A percentile compares a stretch with the other conserved stretches of the same genome.
Conservation (phyloP, 1,140 invertebrate genomes). For the Homarus americanus region DNA sequence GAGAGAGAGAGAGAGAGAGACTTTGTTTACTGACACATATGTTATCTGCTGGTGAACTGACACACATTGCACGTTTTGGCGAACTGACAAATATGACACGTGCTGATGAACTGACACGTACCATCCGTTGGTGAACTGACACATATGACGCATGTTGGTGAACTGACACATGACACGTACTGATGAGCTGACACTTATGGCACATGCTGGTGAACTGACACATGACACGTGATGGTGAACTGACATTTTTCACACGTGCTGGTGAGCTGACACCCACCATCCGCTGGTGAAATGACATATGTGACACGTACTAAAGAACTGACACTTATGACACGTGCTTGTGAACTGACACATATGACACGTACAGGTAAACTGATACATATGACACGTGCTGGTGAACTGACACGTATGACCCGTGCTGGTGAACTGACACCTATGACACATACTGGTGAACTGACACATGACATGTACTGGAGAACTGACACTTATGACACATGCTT, state of each 20-base stretch:
- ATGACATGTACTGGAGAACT: not conserved
- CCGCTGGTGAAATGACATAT: not conserved
- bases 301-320: not conserved
- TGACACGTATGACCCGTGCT: not conserved
- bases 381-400: not conserved
- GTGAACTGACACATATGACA: not conserved
- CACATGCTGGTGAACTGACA: not conserved
- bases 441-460: not conserved
- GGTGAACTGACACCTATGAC: not conserved
- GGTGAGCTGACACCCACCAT: not conserved
- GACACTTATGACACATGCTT: not conserved
- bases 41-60: not conserved
- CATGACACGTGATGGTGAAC: not conserved
- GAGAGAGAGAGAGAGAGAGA: slow-evolving; percentile 29
- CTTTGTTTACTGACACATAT: not conserved
- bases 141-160: not conserved
- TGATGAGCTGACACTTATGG: not conserved
- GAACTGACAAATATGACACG: not conserved
- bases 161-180: not conserved
- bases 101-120: not conserved
- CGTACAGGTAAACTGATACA: not conserved
- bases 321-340: not conserved
- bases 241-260: not conserved
- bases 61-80: not conserved
- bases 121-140: not conserved